Base-by-base conservation (phyloP, 2,888 invertebrate species). In the Pachydiplax longipennis region DNA sequence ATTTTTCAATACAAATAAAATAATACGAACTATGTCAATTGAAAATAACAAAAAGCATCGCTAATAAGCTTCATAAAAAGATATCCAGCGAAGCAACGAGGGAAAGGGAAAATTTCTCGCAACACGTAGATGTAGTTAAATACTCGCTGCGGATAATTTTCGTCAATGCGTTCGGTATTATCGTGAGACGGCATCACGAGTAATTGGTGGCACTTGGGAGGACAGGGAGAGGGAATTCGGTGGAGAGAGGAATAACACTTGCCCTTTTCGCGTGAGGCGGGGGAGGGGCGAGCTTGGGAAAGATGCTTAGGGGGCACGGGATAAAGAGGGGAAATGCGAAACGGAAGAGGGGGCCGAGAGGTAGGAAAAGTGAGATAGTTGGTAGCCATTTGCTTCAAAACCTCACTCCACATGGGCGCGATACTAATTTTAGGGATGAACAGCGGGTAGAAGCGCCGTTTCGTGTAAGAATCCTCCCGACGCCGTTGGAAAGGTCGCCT, bases 341-440 rank as follows among this genome's bases (percentile, higher is more conserved):
- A 37, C 40, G 40, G 81, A n/a, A 37, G 37, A 37, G 18, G 22
- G 10, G 18, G 18, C 53, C 2, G 15, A 53, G 40, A 40, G 40
- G 81, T 13, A 37, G 37, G 81, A 44, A 44, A 81, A 81, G 81
- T 15, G 81, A 81, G 81, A 40, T 81, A 35, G 18, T 80, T 37
- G 81, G 81, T 81, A n/a, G 81, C 40, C 37, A 44, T 44, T 81
- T 44, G 81, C 81, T 81, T 81, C 81, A 22, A 53, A 53, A 73
- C 25, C 73, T 31, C 81, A 40, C 22, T 35, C 37, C 37, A 81
- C 81, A 40, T 22, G 15, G 22, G 18, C 35, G 40, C 81, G 81
- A 40, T 81, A 81, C 81, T 81, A 81, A 81, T 81, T 81, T 81
- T 81, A 81, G 81, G 81, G 22, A 81, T 81, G 81, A 81, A 81